Evolutionary conservation across 2,888 invertebrate genomes (phyloP).

Genomic region (Chymomyza amoena): DNA sequence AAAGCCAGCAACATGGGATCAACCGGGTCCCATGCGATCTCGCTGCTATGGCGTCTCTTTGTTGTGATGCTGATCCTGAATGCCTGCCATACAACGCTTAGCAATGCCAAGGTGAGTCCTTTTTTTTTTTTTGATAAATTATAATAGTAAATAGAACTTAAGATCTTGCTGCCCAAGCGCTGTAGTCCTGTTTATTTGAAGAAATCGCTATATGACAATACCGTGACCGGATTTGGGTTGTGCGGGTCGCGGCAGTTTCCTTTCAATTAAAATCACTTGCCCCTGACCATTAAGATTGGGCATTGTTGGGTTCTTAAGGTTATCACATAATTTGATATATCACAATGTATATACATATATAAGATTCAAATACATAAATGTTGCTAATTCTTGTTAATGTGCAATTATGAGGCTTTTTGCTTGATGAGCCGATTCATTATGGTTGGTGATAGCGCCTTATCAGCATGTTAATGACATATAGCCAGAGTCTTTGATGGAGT

Average conservation of each 20-base stretch:
- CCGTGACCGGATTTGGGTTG: not conserved
- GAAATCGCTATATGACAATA: no score
- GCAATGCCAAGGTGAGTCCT: conserved; percentile 60
- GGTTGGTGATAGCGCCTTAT: conserved; percentile 53
- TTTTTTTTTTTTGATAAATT: no score
- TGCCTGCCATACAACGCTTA: conserved; percentile 50
- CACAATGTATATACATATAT: no score
- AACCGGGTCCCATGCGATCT: conserved; percentile 55
- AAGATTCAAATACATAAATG: not conserved
- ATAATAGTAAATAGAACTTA: no score
- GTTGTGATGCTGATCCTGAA: conserved; percentile 52
- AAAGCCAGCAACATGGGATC: conserved; percentile 52
- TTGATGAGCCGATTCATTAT: conserved; percentile 46
- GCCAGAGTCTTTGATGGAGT: conserved; percentile 5
- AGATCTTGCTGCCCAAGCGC: no score
- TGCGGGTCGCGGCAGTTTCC: conserved; percentile 3
- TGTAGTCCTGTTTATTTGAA: no score
- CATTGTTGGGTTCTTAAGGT: not conserved
- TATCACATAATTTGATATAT: not conserved
- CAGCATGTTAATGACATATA: conserved; percentile 48
- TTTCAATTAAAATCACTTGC: not conserved
- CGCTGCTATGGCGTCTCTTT: conserved; percentile 59
- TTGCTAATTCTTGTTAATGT: conserved; percentile 7
- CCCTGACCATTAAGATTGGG: not conserved
- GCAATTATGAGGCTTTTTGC: not conserved